These are phyloP conservation scores for Sarcophaga rosellei DNA, from an alignment of 2,888 invertebrate genomes.

Conservation along the genomic window DNA sequence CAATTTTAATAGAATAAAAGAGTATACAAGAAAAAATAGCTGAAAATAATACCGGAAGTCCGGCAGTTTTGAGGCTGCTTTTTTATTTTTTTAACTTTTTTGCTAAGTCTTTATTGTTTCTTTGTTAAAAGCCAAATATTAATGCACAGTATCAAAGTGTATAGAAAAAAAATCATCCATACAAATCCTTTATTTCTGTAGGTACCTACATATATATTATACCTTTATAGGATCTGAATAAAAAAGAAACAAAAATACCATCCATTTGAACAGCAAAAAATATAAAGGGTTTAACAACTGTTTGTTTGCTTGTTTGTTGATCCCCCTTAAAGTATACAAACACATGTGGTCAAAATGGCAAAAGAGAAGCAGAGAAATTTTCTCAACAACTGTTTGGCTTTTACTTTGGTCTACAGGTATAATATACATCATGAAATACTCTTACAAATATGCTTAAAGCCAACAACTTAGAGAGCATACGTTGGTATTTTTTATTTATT, in stretches of 20 bases:
- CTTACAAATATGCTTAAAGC: not conserved
- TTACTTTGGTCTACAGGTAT: not conserved
- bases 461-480: not conserved
- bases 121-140: not conserved
- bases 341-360: conserved; percentile 26
- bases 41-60: not conserved
- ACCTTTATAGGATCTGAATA: not conserved
- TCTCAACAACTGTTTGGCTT: conserved; percentile 2
- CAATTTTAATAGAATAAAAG: not conserved
- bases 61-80: not conserved
- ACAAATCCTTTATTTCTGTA: not conserved
- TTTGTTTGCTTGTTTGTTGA: not conserved
- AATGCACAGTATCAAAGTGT: not conserved
- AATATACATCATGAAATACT: not conserved
- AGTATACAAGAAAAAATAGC: not conserved
- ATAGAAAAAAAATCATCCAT: too few species aligned
- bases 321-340: conserved; percentile 36
- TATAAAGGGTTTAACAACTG: conserved; percentile 21
- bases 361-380: not conserved
- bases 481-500: too few species aligned
- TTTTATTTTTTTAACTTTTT: not conserved
- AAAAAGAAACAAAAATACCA: too few species aligned
- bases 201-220: not conserved
- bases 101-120: not conserved
- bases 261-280: not conserved